A percentile compares a stretch with the other conserved stretches of the same genome.
These are phyloP conservation scores for Paracyclopina nana DNA, from an alignment of 1,140 invertebrate species.

Conservation along the genomic window DNA sequence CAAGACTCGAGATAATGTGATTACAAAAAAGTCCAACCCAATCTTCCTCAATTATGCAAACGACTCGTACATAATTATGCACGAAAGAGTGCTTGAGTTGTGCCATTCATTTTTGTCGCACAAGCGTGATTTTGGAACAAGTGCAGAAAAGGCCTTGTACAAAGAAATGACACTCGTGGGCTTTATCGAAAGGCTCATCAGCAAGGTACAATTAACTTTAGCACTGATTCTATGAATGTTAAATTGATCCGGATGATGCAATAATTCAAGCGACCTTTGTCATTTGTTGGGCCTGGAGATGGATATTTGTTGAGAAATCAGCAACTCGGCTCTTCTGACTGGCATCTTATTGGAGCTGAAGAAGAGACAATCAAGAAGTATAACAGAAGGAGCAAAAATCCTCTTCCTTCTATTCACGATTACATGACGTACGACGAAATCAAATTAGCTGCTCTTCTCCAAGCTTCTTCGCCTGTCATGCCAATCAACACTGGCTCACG, in stretches of 20 bases:
- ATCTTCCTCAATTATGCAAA: too few relatives aligned
- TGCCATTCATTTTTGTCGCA: constrained; percentile 26
- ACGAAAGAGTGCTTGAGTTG: constrained; percentile 28
- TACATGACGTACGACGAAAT: constrained; percentile 38
- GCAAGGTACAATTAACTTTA: background rate
- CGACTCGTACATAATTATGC: constrained; percentile 29
- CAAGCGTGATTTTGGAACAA: constrained; percentile 29
- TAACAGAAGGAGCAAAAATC: too few relatives aligned
- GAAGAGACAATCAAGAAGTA: constrained; percentile 26
- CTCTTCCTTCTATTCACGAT: constrained; percentile 22
- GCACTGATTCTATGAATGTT: background rate
- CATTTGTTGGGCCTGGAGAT: constrained; percentile 32
- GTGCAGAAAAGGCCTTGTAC: constrained; percentile 33
- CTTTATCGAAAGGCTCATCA: constrained; percentile 21
- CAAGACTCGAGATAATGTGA: too few relatives aligned
- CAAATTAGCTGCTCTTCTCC: constrained; percentile 37
- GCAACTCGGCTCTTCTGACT: constrained; percentile 29
- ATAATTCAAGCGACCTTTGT: constrained; percentile 32
- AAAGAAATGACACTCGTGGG: constrained; percentile 33
- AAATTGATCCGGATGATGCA: constrained; percentile 25
- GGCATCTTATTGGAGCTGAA: constrained; percentile 31
- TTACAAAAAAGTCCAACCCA: too few relatives aligned
- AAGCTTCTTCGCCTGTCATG: constrained; percentile 36
- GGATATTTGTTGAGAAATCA: constrained; percentile 31
- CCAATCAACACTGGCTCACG: constrained; percentile 41